These are phyloP conservation scores for Ormyrus rosae DNA, from an alignment of 2,888 invertebrate species.

Conservation along the genomic window DNA sequence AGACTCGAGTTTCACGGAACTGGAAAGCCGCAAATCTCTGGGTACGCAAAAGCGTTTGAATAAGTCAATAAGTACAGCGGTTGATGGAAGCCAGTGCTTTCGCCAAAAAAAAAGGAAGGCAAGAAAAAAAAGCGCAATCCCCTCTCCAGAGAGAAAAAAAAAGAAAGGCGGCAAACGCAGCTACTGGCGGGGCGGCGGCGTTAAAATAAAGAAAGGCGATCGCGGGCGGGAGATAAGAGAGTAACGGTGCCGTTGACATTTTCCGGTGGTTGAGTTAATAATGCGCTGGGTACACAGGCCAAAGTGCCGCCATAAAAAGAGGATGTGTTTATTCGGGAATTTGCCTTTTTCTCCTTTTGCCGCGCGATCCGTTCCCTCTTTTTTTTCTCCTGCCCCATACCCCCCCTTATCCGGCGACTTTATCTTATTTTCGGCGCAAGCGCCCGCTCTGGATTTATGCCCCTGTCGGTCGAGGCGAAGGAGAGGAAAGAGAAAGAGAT, in stretches of 20 bases:
- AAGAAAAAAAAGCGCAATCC: not conserved
- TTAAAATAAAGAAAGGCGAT: constrained; percentile 51
- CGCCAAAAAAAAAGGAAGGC: constrained; percentile 9
- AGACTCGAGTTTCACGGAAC: constrained; percentile 50
- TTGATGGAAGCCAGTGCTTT: constrained; percentile 37
- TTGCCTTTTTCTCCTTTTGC: constrained; percentile 67
- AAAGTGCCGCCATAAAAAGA: constrained; percentile 71
- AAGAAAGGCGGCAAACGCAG: constrained; percentile 31
- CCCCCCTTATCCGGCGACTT: constrained; percentile 64
- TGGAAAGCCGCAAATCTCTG: constrained; percentile 57
- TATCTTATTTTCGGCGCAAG: constrained; percentile 73
- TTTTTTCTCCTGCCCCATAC: constrained; percentile 47
- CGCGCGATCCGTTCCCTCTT: too few species aligned
- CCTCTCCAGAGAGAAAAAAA: constrained; percentile 4
- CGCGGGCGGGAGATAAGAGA: constrained; percentile 63
- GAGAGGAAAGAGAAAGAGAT: constrained; percentile 55
- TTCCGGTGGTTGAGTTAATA: constrained; percentile 75
- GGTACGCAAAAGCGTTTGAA: constrained; percentile 44
- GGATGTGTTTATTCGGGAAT: constrained; percentile 75
- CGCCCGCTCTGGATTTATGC: constrained; percentile 72
- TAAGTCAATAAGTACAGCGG: constrained; percentile 53
- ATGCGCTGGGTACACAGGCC: constrained; percentile 72
- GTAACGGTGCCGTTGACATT: constrained; percentile 72
- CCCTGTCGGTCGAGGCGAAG: constrained; percentile 63
- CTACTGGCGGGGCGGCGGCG: constrained; percentile 9